Evolutionary conservation across 2,888 invertebrate genomes (phyloP).

Genomic region (Yponomeuta cagnagella): DNA sequence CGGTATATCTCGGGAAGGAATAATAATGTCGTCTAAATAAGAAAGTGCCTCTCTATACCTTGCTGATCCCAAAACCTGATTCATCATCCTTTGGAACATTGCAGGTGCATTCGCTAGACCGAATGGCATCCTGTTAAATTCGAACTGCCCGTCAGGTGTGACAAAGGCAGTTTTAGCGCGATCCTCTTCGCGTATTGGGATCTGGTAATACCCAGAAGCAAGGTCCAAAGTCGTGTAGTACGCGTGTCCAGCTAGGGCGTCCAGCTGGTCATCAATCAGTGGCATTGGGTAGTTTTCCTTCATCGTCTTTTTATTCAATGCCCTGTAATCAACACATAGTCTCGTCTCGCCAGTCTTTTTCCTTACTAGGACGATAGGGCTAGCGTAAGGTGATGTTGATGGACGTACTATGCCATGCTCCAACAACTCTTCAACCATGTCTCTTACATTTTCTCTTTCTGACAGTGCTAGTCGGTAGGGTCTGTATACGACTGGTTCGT

Average conservation of each 20-base stretch:
- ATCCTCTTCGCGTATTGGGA: conserved; percentile 31
- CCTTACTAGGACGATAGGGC: conserved; percentile 26
- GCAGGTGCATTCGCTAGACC: conserved; percentile 24
- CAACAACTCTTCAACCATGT: conserved; percentile 26
- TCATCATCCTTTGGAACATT: conserved; percentile 7
- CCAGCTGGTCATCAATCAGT: conserved; percentile 36
- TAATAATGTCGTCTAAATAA: conserved; percentile 8
- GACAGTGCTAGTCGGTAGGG: conserved; percentile 21
- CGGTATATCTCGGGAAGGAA: background rate
- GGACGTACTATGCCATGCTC: conserved; percentile 23
- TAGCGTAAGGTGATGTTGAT: conserved; percentile 25
- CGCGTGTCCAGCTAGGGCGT: conserved; percentile 24
- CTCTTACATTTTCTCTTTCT: conserved; percentile 19
- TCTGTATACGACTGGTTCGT: conserved; percentile 19
- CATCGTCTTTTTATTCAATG: conserved; percentile 28
- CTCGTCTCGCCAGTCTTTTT: conserved; percentile 18
- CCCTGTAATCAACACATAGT: conserved; percentile 21
- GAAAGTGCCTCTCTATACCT: background rate
- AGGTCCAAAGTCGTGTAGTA: conserved; percentile 27
- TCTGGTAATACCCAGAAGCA: conserved; percentile 26
- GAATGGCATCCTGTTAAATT: conserved; percentile 37
- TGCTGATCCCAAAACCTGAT: background rate
- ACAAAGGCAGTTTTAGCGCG: conserved; percentile 34
- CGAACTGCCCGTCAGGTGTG: conserved; percentile 35
- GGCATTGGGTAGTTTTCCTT: conserved; percentile 27